Evolutionary conservation across 2,113 vertebrate genomes (phyloP), one percentile per base, ranked within the genome.

Genomic region (Cnemophilus loriae): DNA sequence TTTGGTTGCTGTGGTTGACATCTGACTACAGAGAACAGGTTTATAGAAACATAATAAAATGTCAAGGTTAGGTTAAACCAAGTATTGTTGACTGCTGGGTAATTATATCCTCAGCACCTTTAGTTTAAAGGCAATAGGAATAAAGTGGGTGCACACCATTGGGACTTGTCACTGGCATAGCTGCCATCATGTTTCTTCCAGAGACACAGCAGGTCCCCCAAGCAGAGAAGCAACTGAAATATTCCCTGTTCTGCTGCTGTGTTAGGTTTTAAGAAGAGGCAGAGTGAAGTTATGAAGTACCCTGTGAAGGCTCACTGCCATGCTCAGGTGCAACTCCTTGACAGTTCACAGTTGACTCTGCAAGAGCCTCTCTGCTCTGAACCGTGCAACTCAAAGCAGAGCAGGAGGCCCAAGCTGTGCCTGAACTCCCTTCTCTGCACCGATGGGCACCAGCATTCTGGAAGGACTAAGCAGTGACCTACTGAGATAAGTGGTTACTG

Each of bases 381-480:
- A 7, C 27, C 1, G 35, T 2, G 15, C 10, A 0, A 0, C 24
- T 1, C 8, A 1, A 1, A 9, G 41, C 49, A 8, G 53, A 32
- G 61, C 13, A 4, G 56, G 78, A 41, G 1, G 0, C 26, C 8
- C 53, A 6, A 2, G 39, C 5, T 13, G 63, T 2, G 33, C 2
- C 2, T 8, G 11, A 50, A 11, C 0, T 13, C 28, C 23, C 47
- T 9, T 2, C 63, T 4, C 69, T 10, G 50, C 46, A 0, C 20
- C 5, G 50, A 28, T 2, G 13, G 87, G 42, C 59, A 65, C 39
- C 18, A n/a, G 4, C 2, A 10, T 8, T 13, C 83, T 55, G 20
- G 16, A 7, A 35, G 64, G 67, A 52, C 28, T 11, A 8, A 16
- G 69, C 56, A 42, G 18, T 2, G 1, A 24, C 16, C 65, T 7